A percentile compares a stretch with the other conserved stretches of the same genome.
phyloP scores from a whole-genome alignment of 2,888 invertebrate species.

The Drosophila mimetica region DNA sequence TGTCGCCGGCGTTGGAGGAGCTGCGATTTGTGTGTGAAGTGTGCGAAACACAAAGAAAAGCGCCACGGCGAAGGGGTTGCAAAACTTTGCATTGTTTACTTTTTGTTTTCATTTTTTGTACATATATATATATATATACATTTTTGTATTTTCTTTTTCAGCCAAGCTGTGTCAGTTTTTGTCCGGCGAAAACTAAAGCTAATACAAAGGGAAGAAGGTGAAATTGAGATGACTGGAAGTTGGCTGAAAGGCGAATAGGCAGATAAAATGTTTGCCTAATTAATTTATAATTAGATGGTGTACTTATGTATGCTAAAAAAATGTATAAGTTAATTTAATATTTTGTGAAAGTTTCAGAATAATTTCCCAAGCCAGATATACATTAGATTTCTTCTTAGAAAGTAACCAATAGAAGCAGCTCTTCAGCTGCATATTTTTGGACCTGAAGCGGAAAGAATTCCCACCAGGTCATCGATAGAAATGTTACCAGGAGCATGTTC shows the following conservation, averaged over 20 bases:
- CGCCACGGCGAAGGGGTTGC: slow-evolving; percentile 15
- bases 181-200: background rate
- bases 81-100: slow-evolving; percentile 70
- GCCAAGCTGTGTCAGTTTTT: slow-evolving; percentile 2
- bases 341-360: too few species aligned
- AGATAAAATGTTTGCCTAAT: background rate
- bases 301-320: background rate
- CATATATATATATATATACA: slow-evolving; percentile 44
- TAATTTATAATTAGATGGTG: background rate
- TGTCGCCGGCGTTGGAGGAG: slow-evolving; percentile 53
- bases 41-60: slow-evolving; percentile 43
- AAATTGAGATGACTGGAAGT: background rate
- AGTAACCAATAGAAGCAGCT: background rate
- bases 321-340: too few species aligned
- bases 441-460: background rate
- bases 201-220: background rate
- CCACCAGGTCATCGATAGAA: slow-evolving; percentile 47
- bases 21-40: slow-evolving; percentile 65
- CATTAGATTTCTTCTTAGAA: background rate
- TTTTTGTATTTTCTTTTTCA: slow-evolving; percentile 33
- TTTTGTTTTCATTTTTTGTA: slow-evolving; percentile 62
- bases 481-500: slow-evolving; percentile 59
- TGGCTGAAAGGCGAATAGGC: too few species aligned
- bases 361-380: background rate
- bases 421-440: background rate